Conservation (phyloP, 2,888 invertebrate species). For the Leptopilina syphax region DNA sequence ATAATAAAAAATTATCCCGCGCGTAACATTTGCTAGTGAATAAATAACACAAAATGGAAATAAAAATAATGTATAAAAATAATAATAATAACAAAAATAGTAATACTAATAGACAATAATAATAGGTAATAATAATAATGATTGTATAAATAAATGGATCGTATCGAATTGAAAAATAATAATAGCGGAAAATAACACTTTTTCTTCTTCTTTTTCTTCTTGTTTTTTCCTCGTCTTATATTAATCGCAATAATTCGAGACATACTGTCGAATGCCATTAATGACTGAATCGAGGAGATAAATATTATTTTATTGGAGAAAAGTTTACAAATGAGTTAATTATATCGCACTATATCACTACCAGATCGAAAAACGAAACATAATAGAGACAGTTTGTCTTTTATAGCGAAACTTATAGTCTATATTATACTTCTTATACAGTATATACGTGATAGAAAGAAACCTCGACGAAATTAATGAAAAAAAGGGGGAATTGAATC, state of each 20-base stretch:
- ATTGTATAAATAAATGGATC: slow-evolving; percentile 4
- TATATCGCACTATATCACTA: neutral
- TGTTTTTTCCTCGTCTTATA: neutral
- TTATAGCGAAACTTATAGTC: neutral
- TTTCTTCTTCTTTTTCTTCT: neutral
- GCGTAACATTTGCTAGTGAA: too few species aligned
- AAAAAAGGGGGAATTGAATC: neutral
- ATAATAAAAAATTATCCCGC: too few species aligned
- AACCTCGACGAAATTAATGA: neutral
- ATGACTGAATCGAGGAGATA: neutral
- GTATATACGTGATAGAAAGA: neutral
- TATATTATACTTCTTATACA: neutral
- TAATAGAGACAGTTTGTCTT: neutral
- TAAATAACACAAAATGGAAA: too few species aligned
- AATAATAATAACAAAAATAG: too few species aligned
- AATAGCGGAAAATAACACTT: neutral
- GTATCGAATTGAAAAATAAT: too few species aligned
- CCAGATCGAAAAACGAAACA: neutral
- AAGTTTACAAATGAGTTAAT: neutral
- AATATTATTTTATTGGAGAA: slow-evolving; percentile 9
- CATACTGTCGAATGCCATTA: neutral
- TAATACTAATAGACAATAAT: too few species aligned
- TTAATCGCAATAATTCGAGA: too few species aligned
- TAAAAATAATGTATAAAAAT: too few species aligned
- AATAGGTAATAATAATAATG: neutral